Conservation (phyloP, 1,140 invertebrate genomes). For the Thaumatotibia leucotreta region DNA sequence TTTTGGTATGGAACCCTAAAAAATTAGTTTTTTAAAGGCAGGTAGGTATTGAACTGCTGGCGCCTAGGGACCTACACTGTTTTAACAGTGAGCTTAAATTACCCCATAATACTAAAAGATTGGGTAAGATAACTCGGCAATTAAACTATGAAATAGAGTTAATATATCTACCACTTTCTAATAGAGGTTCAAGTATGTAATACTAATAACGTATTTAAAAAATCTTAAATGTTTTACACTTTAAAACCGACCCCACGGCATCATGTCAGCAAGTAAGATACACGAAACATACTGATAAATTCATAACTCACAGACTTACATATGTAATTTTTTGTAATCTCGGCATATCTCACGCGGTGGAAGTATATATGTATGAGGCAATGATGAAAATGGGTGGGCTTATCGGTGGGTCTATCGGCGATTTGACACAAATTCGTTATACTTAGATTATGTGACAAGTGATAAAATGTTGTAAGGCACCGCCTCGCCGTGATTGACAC, state of each 20-base stretch:
- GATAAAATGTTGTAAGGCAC: constrained; percentile 69
- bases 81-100: too few relatives aligned
- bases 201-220: neutral
- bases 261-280: neutral
- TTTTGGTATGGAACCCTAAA: too few relatives aligned
- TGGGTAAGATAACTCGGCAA: too few relatives aligned
- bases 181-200: too few relatives aligned
- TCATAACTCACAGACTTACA: constrained; percentile 24
- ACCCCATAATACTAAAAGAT: too few relatives aligned
- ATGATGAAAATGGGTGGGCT: constrained; percentile 63
- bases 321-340: constrained; percentile 38
- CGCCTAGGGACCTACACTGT: too few relatives aligned
- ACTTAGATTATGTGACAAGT: constrained; percentile 67
- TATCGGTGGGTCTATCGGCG: constrained; percentile 62
- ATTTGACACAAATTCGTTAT: constrained; percentile 73
- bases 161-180: neutral
- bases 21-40: too few relatives aligned
- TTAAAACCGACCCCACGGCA: neutral
- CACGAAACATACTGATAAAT: neutral
- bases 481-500: constrained; percentile 69
- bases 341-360: constrained; percentile 21
- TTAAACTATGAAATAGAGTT: too few relatives aligned
- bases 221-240: neutral
- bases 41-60: too few relatives aligned
- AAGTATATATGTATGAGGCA: constrained; percentile 51